Percentiles rank a stretch among this genome's conserved stretches.
Conservation (phyloP, 2,797 vertebrate genomes). For the Pangasius djambal region DNA sequence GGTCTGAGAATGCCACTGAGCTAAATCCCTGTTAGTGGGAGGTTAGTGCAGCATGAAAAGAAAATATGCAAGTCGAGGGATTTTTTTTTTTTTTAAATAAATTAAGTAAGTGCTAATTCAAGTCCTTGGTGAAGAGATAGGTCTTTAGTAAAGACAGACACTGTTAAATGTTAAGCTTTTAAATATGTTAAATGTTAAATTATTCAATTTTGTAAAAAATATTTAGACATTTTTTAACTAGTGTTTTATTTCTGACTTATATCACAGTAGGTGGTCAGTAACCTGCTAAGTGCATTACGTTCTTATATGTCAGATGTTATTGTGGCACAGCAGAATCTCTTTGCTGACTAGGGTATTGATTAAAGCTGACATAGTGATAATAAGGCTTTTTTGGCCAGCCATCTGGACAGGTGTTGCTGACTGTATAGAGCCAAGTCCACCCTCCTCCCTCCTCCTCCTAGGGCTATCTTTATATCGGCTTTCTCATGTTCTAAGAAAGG, state of each 20-base stretch:
- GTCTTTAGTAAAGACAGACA: neutral
- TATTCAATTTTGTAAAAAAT: neutral
- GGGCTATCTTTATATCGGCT: slow-evolving; percentile 18
- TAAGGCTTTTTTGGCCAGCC: slow-evolving; percentile 42
- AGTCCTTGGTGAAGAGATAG: neutral
- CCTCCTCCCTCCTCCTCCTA: neutral
- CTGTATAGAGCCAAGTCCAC: slow-evolving; percentile 36
- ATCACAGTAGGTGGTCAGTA: slow-evolving; percentile 28
- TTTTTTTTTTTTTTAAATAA: neutral
- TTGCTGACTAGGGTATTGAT: slow-evolving; percentile 59
- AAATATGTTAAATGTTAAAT: neutral
- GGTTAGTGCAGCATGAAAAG: neutral
- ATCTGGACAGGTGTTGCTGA: slow-evolving; percentile 59
- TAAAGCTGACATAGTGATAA: slow-evolving; percentile 62
- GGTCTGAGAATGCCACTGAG: neutral
- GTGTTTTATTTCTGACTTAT: neutral
- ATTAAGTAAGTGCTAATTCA: neutral
- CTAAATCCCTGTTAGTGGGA: neutral
- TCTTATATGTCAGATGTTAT: slow-evolving; percentile 24
- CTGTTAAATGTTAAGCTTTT: neutral
- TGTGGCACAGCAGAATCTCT: slow-evolving; percentile 41
- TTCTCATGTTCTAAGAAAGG: slow-evolving; percentile 13
- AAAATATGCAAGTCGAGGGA: neutral
- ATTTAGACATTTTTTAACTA: neutral
- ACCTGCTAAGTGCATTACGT: slow-evolving; percentile 38